Base-by-base conservation (phyloP, 1,140 invertebrate genomes). In the Zelostemma sp. region DNA sequence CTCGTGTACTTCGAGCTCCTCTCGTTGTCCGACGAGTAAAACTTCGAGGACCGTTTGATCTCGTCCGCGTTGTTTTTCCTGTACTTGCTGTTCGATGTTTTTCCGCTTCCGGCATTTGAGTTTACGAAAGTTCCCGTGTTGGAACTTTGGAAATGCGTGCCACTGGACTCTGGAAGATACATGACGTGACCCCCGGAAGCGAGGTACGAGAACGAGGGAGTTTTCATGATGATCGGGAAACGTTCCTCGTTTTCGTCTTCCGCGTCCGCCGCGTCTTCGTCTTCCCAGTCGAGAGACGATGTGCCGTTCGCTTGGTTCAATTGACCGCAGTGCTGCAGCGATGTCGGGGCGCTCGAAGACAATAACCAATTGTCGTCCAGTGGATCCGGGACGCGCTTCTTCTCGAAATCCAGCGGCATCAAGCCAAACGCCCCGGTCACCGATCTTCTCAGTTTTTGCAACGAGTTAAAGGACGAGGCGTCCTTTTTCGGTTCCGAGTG, bases 271-370 rank as follows among this genome's bases (percentile, higher is more conserved):
- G 78, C 81, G 33, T 79, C 78, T 45, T 86, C 80, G 9, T 80
- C 81, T 6, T 71, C 73, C 74, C 77, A 81, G 18, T 48, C 68
- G 5, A 68, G 56, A 0, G 72, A 65, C 1, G 64, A 70, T 41
- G 1, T 68, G 73, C 40, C 40, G 16, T 43, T 43, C 4, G 35
- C n/a, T 12, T 40, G 8, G 25, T 43, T 43, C 4, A 11, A 2
- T 12, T 40, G 8, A 8, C 8, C 14, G n/a, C 85, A 88, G 67
- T 91, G 91, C 69, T 90, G 92, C 48, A 93, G 76, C 0, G 92
- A 93, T 78, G 92, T 93, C 2, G 92, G 92, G 1, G 92, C 91
- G 19, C 92, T 93, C 63, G 91, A 88, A 48, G 91, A 93, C 12
- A 94, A 78, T 51, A 93, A 88, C 92, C 92, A 93, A 74, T 93